These are phyloP conservation scores for Coregonus clupeaformis DNA, from an alignment of 2,113 vertebrate genomes.

Conservation along the genomic window DNA sequence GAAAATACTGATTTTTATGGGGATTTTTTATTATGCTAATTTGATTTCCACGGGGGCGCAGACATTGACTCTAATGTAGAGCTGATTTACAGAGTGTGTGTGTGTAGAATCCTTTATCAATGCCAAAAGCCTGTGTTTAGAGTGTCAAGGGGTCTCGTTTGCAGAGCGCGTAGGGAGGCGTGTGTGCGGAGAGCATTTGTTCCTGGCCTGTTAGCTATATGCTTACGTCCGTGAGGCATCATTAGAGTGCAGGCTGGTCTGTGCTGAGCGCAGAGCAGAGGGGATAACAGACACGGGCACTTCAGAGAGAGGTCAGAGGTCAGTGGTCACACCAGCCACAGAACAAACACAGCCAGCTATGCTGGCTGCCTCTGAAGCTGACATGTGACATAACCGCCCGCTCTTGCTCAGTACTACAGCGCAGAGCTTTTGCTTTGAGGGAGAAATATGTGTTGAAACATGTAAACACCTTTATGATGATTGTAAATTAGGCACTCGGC, in stretches of 20 bases:
- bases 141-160: conserved; percentile 43
- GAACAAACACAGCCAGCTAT: conserved; percentile 35
- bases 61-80: not conserved
- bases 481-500: not conserved
- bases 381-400: not conserved
- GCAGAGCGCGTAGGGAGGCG: conserved; percentile 18
- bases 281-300: not conserved
- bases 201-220: conserved; percentile 39
- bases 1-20: too few species aligned
- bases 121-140: conserved; percentile 30
- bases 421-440: conserved; percentile 21
- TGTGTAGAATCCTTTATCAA: conserved; percentile 45
- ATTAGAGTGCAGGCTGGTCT: conserved; percentile 32
- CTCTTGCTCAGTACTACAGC: not conserved
- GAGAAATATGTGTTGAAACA: conserved; percentile 27
- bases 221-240: conserved; percentile 51
- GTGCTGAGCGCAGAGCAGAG: not conserved
- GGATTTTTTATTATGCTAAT: too few species aligned
- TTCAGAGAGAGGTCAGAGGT: conserved; percentile 26
- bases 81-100: conserved; percentile 1
- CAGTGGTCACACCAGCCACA: conserved; percentile 18
- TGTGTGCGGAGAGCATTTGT: conserved; percentile 42
- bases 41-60: too few species aligned
- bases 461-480: conserved; percentile 18
- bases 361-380: too few species aligned